phyloP scores from a whole-genome alignment of 2,113 vertebrate species.

The Pachycephala philippinensis region DNA sequence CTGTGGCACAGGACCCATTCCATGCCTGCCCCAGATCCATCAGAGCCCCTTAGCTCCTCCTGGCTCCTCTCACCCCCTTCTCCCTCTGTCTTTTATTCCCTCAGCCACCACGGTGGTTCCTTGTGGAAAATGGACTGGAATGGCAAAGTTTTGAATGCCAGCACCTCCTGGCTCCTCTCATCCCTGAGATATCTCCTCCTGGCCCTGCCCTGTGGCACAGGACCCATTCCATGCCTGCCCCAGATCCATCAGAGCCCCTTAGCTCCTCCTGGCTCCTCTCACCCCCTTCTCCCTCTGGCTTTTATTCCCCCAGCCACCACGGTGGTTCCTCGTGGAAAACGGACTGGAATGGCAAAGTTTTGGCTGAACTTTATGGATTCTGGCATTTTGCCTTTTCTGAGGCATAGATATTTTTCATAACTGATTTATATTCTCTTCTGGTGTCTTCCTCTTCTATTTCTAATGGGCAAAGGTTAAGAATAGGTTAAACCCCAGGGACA shows the following conservation, averaged over 20 bases:
- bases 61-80: background rate
- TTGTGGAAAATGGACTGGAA: accelerated
- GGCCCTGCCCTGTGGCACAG: background rate
- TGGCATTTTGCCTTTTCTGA: background rate
- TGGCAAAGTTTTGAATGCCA: background rate
- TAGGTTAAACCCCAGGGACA: background rate
- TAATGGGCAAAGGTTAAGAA: background rate
- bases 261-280: background rate
- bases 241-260: accelerated
- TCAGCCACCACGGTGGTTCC: accelerated
- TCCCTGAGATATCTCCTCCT: no score
- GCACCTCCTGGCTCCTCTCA: no score
- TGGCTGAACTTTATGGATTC: background rate
- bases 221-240: background rate
- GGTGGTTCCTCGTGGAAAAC: accelerated
- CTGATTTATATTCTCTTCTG: background rate
- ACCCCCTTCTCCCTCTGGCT: background rate
- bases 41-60: background rate
- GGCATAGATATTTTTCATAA: background rate
- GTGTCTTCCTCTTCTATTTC: background rate
- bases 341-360: background rate
- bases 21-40: accelerated
- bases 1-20: background rate
- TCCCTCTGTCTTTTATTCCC: background rate
- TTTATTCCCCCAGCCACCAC: background rate